Evolutionary conservation across 2,888 invertebrate genomes (phyloP).

Genomic region (Tyria jacobaeae): DNA sequence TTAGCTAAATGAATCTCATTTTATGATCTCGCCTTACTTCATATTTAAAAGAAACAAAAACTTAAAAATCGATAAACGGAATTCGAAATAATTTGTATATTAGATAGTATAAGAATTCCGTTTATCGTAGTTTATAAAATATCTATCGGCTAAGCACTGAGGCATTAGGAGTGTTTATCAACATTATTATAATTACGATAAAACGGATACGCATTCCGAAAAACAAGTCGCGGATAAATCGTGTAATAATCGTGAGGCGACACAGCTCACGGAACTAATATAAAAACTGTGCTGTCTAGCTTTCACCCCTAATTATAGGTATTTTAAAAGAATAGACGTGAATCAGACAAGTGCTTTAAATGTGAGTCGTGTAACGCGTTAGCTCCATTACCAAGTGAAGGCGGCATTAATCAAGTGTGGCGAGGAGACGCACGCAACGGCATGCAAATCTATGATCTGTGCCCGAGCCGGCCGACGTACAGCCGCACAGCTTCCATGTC

Average conservation of each 20-base stretch:
- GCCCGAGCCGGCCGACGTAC: conserved; percentile 12
- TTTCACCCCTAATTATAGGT: conserved; percentile 79
- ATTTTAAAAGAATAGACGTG: conserved; percentile 63
- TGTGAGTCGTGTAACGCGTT: conserved; percentile 53
- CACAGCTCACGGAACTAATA: conserved; percentile 64
- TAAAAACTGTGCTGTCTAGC: conserved; percentile 57
- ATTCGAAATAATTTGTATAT: conserved; percentile 37
- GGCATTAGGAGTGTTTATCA: conserved; percentile 35
- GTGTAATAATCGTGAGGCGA: conserved; percentile 64
- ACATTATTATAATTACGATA: conserved; percentile 54
- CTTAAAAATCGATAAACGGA: conserved; percentile 30
- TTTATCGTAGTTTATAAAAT: conserved; percentile 36
- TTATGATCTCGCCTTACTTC: conserved; percentile 11
- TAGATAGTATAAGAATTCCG: too few relatives aligned
- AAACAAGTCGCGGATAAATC: conserved; percentile 52
- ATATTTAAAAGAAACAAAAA: conserved; percentile 19
- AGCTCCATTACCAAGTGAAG: conserved; percentile 38
- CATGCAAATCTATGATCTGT: conserved; percentile 9
- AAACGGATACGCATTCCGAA: conserved; percentile 45
- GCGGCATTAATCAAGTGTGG: conserved; percentile 60
- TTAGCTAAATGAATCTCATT: conserved; percentile 13
- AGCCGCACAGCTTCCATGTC: not conserved
- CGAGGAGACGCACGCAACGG: conserved; percentile 19
- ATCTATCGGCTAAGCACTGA: conserved; percentile 22
- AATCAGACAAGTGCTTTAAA: conserved; percentile 63